Evolutionary conservation across 2,888 invertebrate species (phyloP).

Genomic region (Rhamnusium bicolor): DNA sequence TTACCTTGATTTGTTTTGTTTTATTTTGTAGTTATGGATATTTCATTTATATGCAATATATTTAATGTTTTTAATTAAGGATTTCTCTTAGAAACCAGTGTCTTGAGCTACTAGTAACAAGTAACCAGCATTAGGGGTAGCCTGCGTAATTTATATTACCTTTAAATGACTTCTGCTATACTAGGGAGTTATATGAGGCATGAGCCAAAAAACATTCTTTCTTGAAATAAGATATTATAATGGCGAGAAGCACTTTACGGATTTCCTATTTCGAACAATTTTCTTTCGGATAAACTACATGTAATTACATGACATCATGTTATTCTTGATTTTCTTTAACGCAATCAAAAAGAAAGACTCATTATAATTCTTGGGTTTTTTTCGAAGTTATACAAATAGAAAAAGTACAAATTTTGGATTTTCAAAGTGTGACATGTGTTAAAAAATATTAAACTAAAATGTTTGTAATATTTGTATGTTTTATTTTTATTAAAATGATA

Average conservation of each 20-base stretch:
- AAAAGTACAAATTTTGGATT: too few relatives aligned
- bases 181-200: conserved; percentile 49
- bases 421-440: too few relatives aligned
- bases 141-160: conserved; percentile 7
- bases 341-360: neutral
- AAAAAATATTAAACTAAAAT: too few relatives aligned
- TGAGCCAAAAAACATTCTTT: conserved; percentile 39
- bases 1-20: too few relatives aligned
- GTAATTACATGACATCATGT: neutral
- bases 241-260: conserved; percentile 51
- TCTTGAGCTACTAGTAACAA: neutral
- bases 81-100: neutral
- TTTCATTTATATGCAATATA: too few relatives aligned
- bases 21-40: too few relatives aligned
- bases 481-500: too few relatives aligned
- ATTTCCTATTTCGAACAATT: conserved; percentile 29
- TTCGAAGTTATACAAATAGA: too few relatives aligned
- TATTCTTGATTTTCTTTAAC: neutral
- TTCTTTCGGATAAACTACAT: neutral
- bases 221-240: conserved; percentile 44
- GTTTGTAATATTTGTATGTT: too few relatives aligned
- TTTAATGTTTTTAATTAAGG: neutral
- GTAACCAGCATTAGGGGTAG: neutral
- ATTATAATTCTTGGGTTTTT: too few relatives aligned
- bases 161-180: conserved; percentile 1